These are phyloP conservation scores for Agrochola litura DNA, from an alignment of 2,888 invertebrate species.

Conservation along the genomic window DNA sequence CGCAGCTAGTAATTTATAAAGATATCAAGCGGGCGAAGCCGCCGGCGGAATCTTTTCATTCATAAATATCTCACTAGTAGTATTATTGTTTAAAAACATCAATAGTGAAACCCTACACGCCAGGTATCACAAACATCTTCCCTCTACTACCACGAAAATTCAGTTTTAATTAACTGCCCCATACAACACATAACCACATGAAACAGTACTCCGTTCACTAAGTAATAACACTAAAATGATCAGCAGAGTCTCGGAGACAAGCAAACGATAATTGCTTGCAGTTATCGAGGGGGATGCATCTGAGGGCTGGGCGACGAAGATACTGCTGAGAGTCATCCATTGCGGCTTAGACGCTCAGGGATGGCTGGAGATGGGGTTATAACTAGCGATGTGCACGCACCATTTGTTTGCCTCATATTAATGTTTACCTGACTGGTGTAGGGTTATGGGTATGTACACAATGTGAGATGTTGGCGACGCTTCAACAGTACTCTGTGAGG, in stretches of 20 bases:
- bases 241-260: constrained; percentile 51
- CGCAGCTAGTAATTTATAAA: too few species aligned
- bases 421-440: constrained; percentile 11
- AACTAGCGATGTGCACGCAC: constrained; percentile 22
- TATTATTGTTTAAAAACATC: neutral
- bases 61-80: neutral
- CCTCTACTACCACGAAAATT: neutral
- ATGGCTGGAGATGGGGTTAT: neutral
- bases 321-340: constrained; percentile 42
- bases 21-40: too few species aligned
- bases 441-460: constrained; percentile 35
- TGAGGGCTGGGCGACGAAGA: constrained; percentile 37
- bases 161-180: neutral
- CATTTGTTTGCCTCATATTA: constrained; percentile 40
- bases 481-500: neutral
- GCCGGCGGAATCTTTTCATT: neutral
- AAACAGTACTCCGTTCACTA: constrained; percentile 12
- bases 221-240: constrained; percentile 63
- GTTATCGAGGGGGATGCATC: constrained; percentile 47
- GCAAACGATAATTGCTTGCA: constrained; percentile 59
- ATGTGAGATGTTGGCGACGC: constrained; percentile 29
- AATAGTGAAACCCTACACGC: neutral
- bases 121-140: neutral
- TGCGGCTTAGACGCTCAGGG: constrained; percentile 35
- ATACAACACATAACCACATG: neutral